A percentile compares a stretch with the other conserved stretches of the same genome.
Conservation (phyloP, 1,140 invertebrate species). For the Aphaenogaster ashmeadi region DNA sequence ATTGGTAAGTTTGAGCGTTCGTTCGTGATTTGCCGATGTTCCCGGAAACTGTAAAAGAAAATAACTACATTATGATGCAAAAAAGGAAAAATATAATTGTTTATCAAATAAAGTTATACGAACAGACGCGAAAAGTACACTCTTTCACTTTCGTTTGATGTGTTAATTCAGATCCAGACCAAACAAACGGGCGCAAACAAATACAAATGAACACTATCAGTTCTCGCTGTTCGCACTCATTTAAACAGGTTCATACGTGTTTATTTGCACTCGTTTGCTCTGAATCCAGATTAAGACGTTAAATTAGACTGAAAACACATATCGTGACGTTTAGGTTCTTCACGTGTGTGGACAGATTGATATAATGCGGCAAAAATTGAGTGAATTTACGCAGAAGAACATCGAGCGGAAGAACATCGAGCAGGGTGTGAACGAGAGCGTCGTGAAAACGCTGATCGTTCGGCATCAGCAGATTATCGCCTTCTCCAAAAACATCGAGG, state of each 20-base stretch:
- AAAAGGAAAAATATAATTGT: neutral
- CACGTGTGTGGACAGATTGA: constrained; percentile 51
- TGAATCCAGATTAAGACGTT: neutral
- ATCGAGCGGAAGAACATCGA: neutral
- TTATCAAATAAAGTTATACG: neutral
- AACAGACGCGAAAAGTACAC: neutral
- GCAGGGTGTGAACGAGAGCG: neutral
- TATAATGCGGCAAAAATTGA: constrained; percentile 25
- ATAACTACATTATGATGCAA: neutral
- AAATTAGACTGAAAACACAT: neutral
- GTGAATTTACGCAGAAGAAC: neutral
- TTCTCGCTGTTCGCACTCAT: neutral
- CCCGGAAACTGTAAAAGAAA: neutral
- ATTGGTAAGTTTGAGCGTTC: constrained; percentile 44
- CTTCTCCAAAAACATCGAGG: constrained; percentile 46
- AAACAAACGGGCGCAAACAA: neutral
- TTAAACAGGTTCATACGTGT: neutral
- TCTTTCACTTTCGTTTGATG: neutral
- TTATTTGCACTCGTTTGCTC: neutral
- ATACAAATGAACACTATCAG: neutral
- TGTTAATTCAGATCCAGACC: neutral
- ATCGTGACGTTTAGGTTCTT: constrained; percentile 19
- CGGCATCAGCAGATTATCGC: constrained; percentile 28
- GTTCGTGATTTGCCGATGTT: neutral
- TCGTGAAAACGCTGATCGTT: constrained; percentile 29